These are phyloP conservation scores for Machaerirhynchus nigripectus DNA, from an alignment of 2,113 vertebrate species.

Conservation along the genomic window DNA sequence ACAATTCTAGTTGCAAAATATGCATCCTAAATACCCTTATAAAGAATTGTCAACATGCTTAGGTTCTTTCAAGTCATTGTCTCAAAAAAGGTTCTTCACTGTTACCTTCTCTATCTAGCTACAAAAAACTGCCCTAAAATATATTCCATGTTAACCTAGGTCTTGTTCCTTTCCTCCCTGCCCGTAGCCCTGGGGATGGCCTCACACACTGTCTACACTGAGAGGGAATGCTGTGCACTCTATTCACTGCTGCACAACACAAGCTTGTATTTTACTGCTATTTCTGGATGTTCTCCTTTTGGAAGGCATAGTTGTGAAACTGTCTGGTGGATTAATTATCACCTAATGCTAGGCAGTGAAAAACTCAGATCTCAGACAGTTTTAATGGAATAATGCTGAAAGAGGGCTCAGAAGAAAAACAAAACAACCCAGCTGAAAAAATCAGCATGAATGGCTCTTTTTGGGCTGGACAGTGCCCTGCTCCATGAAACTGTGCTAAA, in stretches of 20 bases:
- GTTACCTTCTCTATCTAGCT: not conserved
- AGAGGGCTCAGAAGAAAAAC: slow-evolving; percentile 7
- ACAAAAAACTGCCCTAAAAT: not conserved
- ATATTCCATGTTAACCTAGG: not conserved
- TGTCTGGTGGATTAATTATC: slow-evolving; percentile 35
- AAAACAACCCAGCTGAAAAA: slow-evolving; percentile 42
- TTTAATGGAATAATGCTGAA: slow-evolving; percentile 50
- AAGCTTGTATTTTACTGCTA: slow-evolving; percentile 22
- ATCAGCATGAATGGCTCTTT: not conserved
- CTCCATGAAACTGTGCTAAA: not conserved
- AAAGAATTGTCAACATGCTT: not conserved
- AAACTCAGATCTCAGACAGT: not conserved
- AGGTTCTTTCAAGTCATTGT: not conserved
- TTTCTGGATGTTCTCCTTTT: slow-evolving; percentile 11
- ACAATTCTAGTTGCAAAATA: not conserved
- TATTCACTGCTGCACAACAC: not conserved
- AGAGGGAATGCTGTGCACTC: not conserved
- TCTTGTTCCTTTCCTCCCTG: not conserved
- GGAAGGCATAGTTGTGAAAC: not conserved
- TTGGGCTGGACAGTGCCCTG: not conserved
- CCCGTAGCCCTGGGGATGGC: not conserved
- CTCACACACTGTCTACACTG: not conserved
- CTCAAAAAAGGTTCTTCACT: not conserved
- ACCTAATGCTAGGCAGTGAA: not conserved
- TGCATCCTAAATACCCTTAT: not conserved